Evolutionary conservation across 2,113 vertebrate genomes (phyloP).

Genomic region (Protomyctophum bolini): DNA sequence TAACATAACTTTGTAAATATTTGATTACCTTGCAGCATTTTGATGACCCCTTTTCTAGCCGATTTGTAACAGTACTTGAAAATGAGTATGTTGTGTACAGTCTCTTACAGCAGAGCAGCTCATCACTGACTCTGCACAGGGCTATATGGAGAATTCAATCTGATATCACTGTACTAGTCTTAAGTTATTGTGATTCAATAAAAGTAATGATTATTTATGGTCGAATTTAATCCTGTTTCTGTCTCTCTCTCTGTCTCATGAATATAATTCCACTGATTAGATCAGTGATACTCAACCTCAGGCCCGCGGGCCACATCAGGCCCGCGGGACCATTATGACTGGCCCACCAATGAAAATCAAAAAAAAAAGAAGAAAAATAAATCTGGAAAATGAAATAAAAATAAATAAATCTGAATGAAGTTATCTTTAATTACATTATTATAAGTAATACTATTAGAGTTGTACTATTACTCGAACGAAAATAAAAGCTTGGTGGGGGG

Average conservation of each 20-base stretch:
- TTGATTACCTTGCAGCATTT: constrained; percentile 91
- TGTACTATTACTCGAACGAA: too few species aligned
- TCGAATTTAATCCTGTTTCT: constrained; percentile 23
- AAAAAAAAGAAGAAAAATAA: too few species aligned
- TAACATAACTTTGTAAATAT: constrained; percentile 95
- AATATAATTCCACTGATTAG: neutral
- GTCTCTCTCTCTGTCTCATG: neutral
- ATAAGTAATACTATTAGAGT: too few species aligned
- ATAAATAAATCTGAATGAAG: too few species aligned
- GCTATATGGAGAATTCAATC: constrained; percentile 82
- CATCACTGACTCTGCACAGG: constrained; percentile 78
- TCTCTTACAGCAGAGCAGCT: constrained; percentile 84
- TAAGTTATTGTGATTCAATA: constrained; percentile 99
- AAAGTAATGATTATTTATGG: constrained; percentile 95
- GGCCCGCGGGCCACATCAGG: too few species aligned
- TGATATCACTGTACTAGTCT: constrained; percentile 95
- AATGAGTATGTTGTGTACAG: constrained; percentile 94
- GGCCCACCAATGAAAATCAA: too few species aligned
- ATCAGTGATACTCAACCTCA: too few species aligned
- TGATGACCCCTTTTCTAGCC: constrained; percentile 94
- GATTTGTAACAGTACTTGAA: constrained; percentile 97
- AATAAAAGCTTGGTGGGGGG: too few species aligned
- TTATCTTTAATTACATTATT: too few species aligned
- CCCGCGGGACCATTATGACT: too few species aligned
- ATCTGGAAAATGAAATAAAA: too few species aligned